Evolutionary conservation across 2,113 vertebrate species (phyloP).

Genomic region (Zingel zingel): DNA sequence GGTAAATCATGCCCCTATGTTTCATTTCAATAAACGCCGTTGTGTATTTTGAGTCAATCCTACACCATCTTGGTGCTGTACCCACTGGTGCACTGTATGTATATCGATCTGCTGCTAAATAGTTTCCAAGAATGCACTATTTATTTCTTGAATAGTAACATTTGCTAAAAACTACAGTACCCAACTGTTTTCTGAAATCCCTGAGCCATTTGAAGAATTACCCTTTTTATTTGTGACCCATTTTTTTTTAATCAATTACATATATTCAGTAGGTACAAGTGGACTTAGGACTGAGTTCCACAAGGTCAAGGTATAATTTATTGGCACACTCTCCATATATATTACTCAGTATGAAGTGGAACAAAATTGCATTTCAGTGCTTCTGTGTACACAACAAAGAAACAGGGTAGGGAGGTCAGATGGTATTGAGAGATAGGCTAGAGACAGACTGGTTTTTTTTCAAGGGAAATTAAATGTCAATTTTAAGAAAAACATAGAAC

Average conservation of each 20-base stretch:
- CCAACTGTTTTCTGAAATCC: not conserved
- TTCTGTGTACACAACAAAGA: not conserved
- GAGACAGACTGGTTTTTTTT: not conserved
- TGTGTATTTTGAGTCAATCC: not conserved
- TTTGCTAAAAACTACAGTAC: not conserved
- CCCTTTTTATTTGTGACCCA: not conserved
- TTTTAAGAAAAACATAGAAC: too few species aligned
- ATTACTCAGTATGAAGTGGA: not conserved
- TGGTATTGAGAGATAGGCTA: not conserved
- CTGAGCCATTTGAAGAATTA: too few species aligned
- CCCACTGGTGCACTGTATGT: too few species aligned
- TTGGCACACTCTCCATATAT: not conserved
- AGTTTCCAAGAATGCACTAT: not conserved
- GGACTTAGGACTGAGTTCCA: not conserved
- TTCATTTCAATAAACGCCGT: not conserved
- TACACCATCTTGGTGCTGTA: not conserved
- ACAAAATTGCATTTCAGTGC: not conserved
- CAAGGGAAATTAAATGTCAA: too few species aligned
- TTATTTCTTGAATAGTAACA: not conserved
- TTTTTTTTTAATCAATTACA: not conserved
- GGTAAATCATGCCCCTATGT: not conserved
- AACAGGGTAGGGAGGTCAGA: not conserved
- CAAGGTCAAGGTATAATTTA: not conserved
- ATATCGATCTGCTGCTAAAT: not conserved
- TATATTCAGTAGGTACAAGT: not conserved